phyloP scores from a whole-genome alignment of 2,888 invertebrate species.

The Zygaena filipendulae region DNA sequence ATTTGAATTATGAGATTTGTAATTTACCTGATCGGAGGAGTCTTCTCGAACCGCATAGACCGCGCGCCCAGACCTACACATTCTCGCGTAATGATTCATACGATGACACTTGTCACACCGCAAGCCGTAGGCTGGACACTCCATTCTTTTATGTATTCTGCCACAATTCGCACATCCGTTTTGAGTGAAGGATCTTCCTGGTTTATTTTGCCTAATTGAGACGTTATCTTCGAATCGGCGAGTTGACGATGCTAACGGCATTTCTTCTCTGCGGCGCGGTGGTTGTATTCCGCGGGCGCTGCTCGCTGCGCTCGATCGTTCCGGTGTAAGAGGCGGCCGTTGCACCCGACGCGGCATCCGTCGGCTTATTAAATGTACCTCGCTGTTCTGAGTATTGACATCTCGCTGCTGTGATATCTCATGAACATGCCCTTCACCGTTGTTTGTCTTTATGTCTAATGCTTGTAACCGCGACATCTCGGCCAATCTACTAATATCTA shows the following conservation, averaged over 20 bases:
- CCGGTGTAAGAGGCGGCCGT: neutral
- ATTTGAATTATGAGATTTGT: slow-evolving; percentile 3
- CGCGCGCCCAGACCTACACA: slow-evolving; percentile 9
- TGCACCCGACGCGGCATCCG: neutral
- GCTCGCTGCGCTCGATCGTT: neutral
- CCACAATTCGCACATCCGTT: slow-evolving; percentile 12
- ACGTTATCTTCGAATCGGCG: neutral
- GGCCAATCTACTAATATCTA: slow-evolving; percentile 5
- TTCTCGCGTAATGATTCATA: slow-evolving; percentile 15
- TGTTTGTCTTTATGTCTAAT: slow-evolving; percentile 7
- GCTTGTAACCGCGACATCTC: slow-evolving; percentile 13
- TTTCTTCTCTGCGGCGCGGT: neutral
- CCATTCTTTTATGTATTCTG: slow-evolving; percentile 4
- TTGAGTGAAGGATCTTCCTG: neutral
- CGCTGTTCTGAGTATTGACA: neutral
- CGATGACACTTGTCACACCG: slow-evolving; percentile 10
- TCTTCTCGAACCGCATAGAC: slow-evolving; percentile 11
- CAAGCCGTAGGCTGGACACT: slow-evolving; percentile 15
- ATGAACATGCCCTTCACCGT: neutral
- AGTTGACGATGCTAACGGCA: neutral
- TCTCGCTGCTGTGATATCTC: neutral
- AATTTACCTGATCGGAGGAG: slow-evolving; percentile 16
- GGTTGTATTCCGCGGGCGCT: neutral
- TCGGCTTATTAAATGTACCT: neutral
- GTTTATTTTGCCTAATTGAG: too few relatives aligned